Evolutionary conservation across 2,888 invertebrate genomes (phyloP).

Genomic region (Timema podura): DNA sequence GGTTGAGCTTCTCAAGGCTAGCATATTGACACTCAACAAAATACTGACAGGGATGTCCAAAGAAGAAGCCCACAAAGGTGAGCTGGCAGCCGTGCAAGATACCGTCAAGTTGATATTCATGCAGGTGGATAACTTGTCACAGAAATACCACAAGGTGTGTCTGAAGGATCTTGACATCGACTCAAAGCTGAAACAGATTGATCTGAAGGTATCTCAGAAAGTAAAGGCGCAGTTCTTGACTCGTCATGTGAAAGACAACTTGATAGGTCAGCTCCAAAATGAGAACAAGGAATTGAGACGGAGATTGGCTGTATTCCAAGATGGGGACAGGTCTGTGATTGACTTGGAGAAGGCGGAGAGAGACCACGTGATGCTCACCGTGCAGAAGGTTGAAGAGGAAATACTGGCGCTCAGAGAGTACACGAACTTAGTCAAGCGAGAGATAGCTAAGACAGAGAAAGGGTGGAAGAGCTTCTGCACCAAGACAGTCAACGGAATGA

Average conservation of each 20-base stretch:
- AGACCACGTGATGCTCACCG: too few relatives aligned
- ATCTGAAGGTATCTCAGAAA: not conserved
- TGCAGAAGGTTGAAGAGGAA: constrained; percentile 2
- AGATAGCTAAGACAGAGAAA: not conserved
- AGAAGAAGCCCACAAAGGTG: not conserved
- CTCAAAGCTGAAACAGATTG: not conserved
- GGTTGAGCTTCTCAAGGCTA: too few relatives aligned
- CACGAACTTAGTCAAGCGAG: not conserved
- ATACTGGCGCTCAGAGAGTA: not conserved
- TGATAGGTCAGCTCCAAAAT: not conserved
- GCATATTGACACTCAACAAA: too few relatives aligned
- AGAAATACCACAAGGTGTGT: not conserved
- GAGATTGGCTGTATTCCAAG: not conserved
- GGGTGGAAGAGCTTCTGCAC: not conserved
- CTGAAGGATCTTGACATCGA: not conserved
- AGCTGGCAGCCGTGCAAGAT: not conserved
- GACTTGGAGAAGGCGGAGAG: not conserved
- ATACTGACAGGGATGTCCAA: too few relatives aligned
- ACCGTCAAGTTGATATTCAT: not conserved
- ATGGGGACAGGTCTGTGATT: not conserved
- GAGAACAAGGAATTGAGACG: constrained; percentile 5
- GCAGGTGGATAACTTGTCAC: not conserved
- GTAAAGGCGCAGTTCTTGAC: constrained; percentile 3
- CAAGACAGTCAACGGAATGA: not conserved
- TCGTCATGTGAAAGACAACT: not conserved